These are phyloP conservation scores for Lydus trimaculatus DNA, from an alignment of 2,888 invertebrate genomes.

Conservation along the genomic window DNA sequence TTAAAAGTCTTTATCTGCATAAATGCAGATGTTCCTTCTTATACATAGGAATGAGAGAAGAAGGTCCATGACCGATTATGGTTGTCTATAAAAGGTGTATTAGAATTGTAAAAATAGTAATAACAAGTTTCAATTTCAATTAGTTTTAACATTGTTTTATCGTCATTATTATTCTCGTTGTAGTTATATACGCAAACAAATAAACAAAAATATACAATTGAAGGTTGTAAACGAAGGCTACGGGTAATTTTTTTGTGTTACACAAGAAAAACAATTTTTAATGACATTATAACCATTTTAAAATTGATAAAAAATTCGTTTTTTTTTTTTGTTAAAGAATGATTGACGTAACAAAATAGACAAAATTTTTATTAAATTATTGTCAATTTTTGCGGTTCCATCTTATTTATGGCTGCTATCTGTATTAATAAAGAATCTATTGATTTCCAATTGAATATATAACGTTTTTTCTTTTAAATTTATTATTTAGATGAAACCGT, in stretches of 20 bases:
- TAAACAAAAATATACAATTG: neutral
- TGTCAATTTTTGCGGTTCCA: neutral
- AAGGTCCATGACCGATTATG: slow-evolving; percentile 36
- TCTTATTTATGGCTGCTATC: neutral
- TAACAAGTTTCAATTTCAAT: slow-evolving; percentile 2
- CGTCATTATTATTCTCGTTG: neutral
- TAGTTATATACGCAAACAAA: neutral
- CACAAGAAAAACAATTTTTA: neutral
- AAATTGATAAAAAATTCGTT: neutral
- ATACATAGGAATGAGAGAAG: neutral
- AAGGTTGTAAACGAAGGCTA: neutral
- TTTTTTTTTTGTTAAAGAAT: neutral
- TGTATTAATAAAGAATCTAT: neutral
- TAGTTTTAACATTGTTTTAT: neutral
- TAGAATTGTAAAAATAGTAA: neutral
- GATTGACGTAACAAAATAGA: neutral
- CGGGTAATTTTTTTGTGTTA: neutral
- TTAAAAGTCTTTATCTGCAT: slow-evolving; percentile 11
- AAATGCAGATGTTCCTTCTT: slow-evolving; percentile 25
- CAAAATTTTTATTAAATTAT: neutral
- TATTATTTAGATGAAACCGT: neutral
- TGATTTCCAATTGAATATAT: slow-evolving; percentile 1
- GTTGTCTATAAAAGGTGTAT: slow-evolving; percentile 21
- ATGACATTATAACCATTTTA: neutral
- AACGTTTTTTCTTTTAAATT: neutral